Conservation (phyloP, 2,797 vertebrate species). For the Coreius guichenoti region DNA sequence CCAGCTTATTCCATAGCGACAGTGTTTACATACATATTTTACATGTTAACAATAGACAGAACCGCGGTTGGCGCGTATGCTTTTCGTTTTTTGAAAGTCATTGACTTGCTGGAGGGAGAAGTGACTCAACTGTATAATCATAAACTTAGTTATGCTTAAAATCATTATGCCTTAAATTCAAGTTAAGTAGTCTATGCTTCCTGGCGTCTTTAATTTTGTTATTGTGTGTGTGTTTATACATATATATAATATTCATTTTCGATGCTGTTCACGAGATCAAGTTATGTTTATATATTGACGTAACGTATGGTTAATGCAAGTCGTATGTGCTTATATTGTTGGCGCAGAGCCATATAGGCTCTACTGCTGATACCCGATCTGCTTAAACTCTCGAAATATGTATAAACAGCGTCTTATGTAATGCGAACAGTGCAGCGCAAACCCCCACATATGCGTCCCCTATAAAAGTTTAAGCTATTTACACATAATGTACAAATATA, state of each 20-base stretch:
- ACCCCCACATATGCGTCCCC: not conserved
- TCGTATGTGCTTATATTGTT: not conserved
- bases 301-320: not conserved
- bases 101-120: not conserved
- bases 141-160: not conserved
- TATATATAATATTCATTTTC: not conserved
- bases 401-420: slow-evolving; percentile 70
- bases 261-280: not conserved
- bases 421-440: slow-evolving; percentile 47
- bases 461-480: slow-evolving; percentile 51
- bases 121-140: not conserved
- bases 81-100: slow-evolving; percentile 12
- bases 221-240: too few relatives aligned
- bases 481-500: slow-evolving; percentile 64
- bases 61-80: not conserved
- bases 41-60: not conserved
- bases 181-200: not conserved
- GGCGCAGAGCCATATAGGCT: slow-evolving; percentile 31
- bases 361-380: slow-evolving; percentile 71
- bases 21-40: not conserved
- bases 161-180: not conserved
- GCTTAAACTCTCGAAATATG: slow-evolving; percentile 56
- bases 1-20: not conserved
- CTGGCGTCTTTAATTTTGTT: not conserved
- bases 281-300: not conserved